These are phyloP conservation scores for Spea multiplicata DNA, from an alignment of 2,113 vertebrate genomes.

Conservation along the genomic window DNA sequence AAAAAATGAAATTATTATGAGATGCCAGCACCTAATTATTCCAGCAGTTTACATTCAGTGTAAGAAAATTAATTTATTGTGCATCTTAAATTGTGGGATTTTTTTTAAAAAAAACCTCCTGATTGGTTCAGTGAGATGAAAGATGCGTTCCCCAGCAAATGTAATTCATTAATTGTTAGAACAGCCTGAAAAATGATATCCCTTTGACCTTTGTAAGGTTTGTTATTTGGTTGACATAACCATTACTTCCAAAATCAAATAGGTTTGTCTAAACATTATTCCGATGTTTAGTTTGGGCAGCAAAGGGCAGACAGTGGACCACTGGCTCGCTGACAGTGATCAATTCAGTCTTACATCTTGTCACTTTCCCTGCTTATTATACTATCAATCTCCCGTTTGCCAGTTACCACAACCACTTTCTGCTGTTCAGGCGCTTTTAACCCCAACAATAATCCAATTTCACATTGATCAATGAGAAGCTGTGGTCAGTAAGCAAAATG, in stretches of 20 bases:
- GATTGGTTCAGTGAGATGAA: background rate
- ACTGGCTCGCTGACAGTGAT: constrained; percentile 79
- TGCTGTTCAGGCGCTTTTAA: constrained; percentile 83
- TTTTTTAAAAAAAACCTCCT: background rate
- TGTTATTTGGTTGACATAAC: constrained; percentile 82
- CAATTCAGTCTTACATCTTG: constrained; percentile 71
- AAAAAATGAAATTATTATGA: background rate
- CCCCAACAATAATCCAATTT: constrained; percentile 84
- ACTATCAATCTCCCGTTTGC: constrained; percentile 75
- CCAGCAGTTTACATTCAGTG: background rate
- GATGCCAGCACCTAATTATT: background rate
- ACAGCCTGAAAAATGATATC: constrained; percentile 78
- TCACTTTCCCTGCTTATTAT: constrained; percentile 76
- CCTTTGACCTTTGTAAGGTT: constrained; percentile 78
- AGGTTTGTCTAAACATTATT: constrained; percentile 87
- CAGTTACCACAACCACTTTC: constrained; percentile 73
- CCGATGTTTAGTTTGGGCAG: constrained; percentile 73
- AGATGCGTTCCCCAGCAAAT: constrained; percentile 55
- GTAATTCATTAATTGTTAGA: constrained; percentile 67
- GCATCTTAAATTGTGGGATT: constrained; percentile 9
- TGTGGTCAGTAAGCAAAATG: constrained; percentile 76
- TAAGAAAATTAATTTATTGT: background rate
- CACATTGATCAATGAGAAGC: constrained; percentile 75
- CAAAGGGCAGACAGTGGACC: constrained; percentile 76
- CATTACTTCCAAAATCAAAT: constrained; percentile 84